Evolutionary conservation across 2,797 vertebrate genomes (phyloP).

Genomic region (Lepidocolaptes lacrymiger): DNA sequence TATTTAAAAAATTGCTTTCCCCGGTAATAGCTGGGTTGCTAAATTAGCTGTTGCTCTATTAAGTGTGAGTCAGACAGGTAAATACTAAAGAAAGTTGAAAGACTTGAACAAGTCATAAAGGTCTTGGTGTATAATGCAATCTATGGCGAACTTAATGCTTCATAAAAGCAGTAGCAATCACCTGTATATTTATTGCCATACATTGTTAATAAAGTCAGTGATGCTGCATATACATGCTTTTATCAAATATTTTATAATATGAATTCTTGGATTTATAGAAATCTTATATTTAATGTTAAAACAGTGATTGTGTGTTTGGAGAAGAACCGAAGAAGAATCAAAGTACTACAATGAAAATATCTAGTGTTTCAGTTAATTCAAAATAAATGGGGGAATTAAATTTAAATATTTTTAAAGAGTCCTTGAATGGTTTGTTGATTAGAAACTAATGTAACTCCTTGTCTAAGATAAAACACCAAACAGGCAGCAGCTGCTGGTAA

Average conservation of each 20-base stretch:
- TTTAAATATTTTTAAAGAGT: conserved; percentile 81
- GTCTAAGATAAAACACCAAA: conserved; percentile 83
- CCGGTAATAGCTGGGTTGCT: not conserved
- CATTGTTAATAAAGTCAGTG: not conserved
- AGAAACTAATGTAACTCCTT: conserved; percentile 83
- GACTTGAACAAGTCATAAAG: not conserved
- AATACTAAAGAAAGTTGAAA: not conserved
- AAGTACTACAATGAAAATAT: conserved; percentile 74
- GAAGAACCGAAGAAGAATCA: conserved; percentile 47
- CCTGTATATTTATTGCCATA: not conserved
- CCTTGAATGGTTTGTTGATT: conserved; percentile 87
- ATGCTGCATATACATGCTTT: not conserved
- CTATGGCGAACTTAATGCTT: not conserved
- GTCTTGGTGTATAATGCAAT: not conserved
- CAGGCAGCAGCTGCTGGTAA: conserved; percentile 87
- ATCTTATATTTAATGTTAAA: not conserved
- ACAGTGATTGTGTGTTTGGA: not conserved
- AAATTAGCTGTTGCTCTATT: not conserved
- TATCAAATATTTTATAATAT: not conserved
- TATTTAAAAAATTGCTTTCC: not conserved
- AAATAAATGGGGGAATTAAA: conserved; percentile 80
- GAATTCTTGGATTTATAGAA: not conserved
- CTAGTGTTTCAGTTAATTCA: conserved; percentile 78
- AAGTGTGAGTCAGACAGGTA: not conserved
- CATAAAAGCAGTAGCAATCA: not conserved